Base-by-base conservation (phyloP, 2,888 invertebrate genomes). In the Mythimna vitellina region DNA sequence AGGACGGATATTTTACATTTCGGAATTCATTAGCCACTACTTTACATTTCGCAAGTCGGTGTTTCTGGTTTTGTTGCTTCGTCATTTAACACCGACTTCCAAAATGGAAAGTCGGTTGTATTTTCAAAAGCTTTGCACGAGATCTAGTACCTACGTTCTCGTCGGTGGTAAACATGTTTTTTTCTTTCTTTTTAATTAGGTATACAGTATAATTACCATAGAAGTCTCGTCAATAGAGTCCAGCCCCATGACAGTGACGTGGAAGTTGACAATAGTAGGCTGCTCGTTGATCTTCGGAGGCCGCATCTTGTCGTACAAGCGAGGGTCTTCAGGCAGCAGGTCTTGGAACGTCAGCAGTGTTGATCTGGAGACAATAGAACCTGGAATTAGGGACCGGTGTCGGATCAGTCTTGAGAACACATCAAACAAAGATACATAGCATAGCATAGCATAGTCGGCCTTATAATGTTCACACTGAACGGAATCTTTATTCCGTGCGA, bases 151-250 rank as follows among this genome's bases (percentile, higher is more conserved):
- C 25, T 25, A 29, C 14, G 17, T 46, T 46, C 46, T 5, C 1
- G 46, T 46, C 2, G 14, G 46, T 46, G 35, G 35, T 35, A 8
- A 35, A 35, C 35, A 35, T 35, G 4, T 35, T 35, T 35, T 35
- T 3, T 35, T 8, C 4, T 5, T 35, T 35, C 4, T 5, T 35
- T 8, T 35, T 35, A 7, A 5, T 35, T 35, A 38, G 38, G 38
- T 38, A 0, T 38, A 38, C 5, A 42, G 42, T 6, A n/a, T n/a
- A 38, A 91, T 95, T 94, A 98, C 98, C 99, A 99, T 99, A 7
- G 99, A 99, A 86, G 98, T 99, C 93, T 99, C 99, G 90, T 99
- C 99, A 81, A 99, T 99, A 54, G 99, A 99, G 94, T 99, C 99
- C 80, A 99, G 96, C 0, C 99, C 99, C 98, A 99, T 99, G 54